Evolutionary conservation across 2,113 vertebrate genomes (phyloP).

Genomic region (Syrmaticus mikado): DNA sequence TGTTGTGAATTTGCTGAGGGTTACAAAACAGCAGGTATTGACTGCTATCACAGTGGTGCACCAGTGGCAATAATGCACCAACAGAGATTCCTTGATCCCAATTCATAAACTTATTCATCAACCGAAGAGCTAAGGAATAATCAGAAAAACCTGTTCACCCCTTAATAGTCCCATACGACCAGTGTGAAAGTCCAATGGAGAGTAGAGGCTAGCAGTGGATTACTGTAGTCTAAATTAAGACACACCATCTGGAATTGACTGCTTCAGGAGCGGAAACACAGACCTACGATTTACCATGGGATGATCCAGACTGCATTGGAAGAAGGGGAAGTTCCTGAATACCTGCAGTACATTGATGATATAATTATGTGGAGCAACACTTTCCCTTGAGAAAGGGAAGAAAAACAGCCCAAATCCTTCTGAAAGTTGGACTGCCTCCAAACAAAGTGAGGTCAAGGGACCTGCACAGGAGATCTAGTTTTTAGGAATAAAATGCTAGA

Average conservation of each 20-base stretch:
- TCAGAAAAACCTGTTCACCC: not conserved
- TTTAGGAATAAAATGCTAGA: not conserved
- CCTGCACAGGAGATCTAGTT: not conserved
- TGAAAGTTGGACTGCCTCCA: not conserved
- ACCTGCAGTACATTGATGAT: not conserved
- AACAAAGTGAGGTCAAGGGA: not conserved
- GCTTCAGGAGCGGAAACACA: not conserved
- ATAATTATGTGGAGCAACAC: not conserved
- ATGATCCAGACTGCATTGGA: not conserved
- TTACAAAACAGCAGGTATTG: not conserved
- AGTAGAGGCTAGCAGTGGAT: not conserved
- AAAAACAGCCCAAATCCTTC: not conserved
- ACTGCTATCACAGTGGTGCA: not conserved
- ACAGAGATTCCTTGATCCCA: not conserved
- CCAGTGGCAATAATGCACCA: not conserved
- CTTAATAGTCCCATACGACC: not conserved
- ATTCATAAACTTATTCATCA: not conserved
- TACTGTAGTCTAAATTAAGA: not conserved
- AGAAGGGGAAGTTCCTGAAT: not conserved
- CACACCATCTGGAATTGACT: not conserved
- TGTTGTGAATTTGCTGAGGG: not conserved
- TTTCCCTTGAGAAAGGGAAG: not conserved
- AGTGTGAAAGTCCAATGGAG: not conserved
- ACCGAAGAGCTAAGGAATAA: not conserved
- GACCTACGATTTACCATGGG: not conserved